Evolutionary conservation across 2,888 invertebrate species (phyloP), one percentile per base, ranked within the genome.

Genomic region (Melanostoma mellinum): DNA sequence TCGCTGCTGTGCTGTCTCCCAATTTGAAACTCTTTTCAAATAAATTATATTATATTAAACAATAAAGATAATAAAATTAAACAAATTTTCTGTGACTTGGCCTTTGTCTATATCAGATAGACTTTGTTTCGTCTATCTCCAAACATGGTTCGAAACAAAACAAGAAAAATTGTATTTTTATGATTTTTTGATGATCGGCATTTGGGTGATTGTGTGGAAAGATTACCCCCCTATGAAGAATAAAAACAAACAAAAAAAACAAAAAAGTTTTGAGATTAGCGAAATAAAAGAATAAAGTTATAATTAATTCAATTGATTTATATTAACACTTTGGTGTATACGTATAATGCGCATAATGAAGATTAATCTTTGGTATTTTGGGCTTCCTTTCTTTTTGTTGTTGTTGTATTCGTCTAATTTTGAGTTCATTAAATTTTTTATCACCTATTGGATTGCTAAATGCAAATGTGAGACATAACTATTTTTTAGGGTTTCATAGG

Each of bases 251-350:
- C 33, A 65, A 46, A 20, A 46, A 9, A 46, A 56, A 33, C 6
- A 38, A 61, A 8, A 33, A 40, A 3, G n/a, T 50, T 52, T 33
- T 33, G 38, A 60, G 46, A 78, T 60, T 6, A 67, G 63, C 38
- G 32, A 55, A 55, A 71, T 53, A 75, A 81, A 61, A 46, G 50
- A 84, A 84, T 79, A 71, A 71, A 84, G 65, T 61, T 74, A 75
- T 84, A 79, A 84, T 79, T 69, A 61, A 84, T 84, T 84, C 79
- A 67, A 79, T 79, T 71, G 69, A 71, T 71, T 75, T 79, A 75
- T 84, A 79, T 79, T 75, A 71, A 84, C 82, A 78, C 71, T 82
- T 44, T 71, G 10, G 32, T 63, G 9, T 63, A 63, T 63, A 46
- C 50, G 50, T 50, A 52, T 74, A 75, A 84, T 79, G 79, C 71